Evolutionary conservation across 2,888 invertebrate genomes (phyloP), one percentile per base, ranked within the genome.

Genomic region (Lucinisca nassula): DNA sequence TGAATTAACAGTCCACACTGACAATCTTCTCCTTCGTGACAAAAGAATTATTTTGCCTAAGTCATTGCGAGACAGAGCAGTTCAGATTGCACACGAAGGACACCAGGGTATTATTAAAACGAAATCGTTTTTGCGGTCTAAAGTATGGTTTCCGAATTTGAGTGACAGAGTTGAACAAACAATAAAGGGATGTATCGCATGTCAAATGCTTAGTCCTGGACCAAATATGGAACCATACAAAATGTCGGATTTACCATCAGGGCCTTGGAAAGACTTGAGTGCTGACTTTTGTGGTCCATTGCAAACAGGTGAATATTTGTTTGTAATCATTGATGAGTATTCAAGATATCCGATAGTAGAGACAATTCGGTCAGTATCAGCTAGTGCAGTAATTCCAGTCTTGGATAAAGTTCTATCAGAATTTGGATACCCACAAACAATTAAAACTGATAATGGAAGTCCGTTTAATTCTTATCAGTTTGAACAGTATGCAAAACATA

Each of bases 131-230:
- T 40, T 91, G 8, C 84, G 84, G 27, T 84, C 83, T 30, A 92
- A 87, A 70, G 89, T 88, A 12, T 93, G 81, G 92, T 93, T 93
- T 80, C 90, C 89, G 49, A 82, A 85, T 4, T 85, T 93, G 0
- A 84, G 90, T 55, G 81, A 58, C 8, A 24, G 61, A 51, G 90
- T 90, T 3, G 90, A 91, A n/a, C 45, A 55, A 21, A n/a, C 49
- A 1, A 70, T 84, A 10, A 79, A 80, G n/a, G 55, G 77, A 21
- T 87, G 87, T 77, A 49, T 86, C 12, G 70, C 88, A 0, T 90
- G 89, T 70, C 82, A 84, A 40, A 30, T 73, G 21, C 17, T 49
- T 0, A 82, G 12, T 4, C 37, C 30, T 0, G 17, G 0, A 17
- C 30, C 27, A 40, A 30, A n/a, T 0, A 70, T 14, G 17, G 92